These are phyloP conservation scores for Phocoena phocoena DNA, from an alignment of 2,113 vertebrate species.

Conservation along the genomic window DNA sequence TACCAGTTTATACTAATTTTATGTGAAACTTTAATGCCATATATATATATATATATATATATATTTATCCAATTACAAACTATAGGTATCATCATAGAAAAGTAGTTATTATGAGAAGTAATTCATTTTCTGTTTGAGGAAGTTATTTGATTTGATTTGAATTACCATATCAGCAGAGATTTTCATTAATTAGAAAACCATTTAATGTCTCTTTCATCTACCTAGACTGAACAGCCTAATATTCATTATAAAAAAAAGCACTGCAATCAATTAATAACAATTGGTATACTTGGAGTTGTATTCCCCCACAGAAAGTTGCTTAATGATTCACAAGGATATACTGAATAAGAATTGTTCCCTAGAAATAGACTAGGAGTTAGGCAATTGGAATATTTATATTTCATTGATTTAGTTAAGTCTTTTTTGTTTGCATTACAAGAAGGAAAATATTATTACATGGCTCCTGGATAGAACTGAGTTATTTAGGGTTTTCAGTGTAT, in stretches of 20 bases:
- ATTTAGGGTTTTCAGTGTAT: neutral
- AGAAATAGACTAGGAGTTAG: neutral
- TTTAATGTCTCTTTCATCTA: conserved; percentile 50
- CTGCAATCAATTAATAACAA: neutral
- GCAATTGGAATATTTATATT: neutral
- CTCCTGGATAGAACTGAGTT: neutral
- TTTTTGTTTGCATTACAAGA: neutral
- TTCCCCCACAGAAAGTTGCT: neutral
- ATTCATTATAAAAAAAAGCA: neutral
- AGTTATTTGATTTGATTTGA: neutral
- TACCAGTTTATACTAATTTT: neutral
- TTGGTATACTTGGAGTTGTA: conserved; percentile 20
- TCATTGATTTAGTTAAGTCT: neutral
- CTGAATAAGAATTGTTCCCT: neutral
- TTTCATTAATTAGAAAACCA: conserved; percentile 58
- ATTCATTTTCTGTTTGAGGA: neutral
- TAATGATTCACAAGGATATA: neutral
- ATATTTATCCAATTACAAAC: neutral
- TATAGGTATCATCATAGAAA: neutral
- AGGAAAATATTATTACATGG: neutral
- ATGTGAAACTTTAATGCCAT: neutral
- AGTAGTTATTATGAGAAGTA: neutral
- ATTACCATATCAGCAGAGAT: neutral
- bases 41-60: neutral
- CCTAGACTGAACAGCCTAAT: neutral